These are phyloP conservation scores for Phallusia fumigata DNA, from an alignment of 23 tunicate genomes.

Conservation along the genomic window DNA sequence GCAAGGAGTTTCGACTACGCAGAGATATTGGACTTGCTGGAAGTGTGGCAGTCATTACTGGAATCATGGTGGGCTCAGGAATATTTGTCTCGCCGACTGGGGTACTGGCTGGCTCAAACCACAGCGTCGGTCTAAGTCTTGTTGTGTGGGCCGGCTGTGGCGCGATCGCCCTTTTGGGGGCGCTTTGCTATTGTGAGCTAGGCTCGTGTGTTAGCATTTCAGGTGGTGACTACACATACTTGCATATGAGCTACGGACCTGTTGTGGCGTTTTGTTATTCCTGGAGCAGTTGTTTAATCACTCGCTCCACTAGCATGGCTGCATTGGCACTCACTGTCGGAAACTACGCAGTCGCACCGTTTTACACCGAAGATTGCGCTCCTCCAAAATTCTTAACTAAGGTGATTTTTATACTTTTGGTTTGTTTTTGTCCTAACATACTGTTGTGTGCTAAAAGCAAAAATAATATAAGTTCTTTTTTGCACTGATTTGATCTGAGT, in stretches of 20 bases:
- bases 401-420: too few species aligned
- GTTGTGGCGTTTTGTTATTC: conserved; percentile 25
- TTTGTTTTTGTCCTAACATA: too few species aligned
- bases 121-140: conserved; percentile 56
- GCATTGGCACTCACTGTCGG: conserved; percentile 26
- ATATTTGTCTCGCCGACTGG: conserved; percentile 56
- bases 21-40: background rate
- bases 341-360: conserved; percentile 33
- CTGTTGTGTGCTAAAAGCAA: too few species aligned
- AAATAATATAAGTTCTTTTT: too few species aligned
- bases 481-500: too few species aligned
- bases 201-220: conserved; percentile 39
- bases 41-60: conserved; percentile 14
- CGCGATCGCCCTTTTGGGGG: conserved; percentile 18
- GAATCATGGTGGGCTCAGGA: conserved; percentile 28
- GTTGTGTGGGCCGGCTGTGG: conserved; percentile 60
- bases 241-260: conserved; percentile 48
- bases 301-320: conserved; percentile 5
- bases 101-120: conserved; percentile 31
- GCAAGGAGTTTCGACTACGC: background rate
- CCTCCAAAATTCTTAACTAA: conserved; percentile 15
- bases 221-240: conserved; percentile 35
- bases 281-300: conserved; percentile 3
- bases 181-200: conserved; percentile 72
- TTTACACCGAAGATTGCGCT: conserved; percentile 22